Percentiles rank a stretch among this genome's conserved stretches.
phyloP scores from a whole-genome alignment of 2,888 invertebrate genomes.

The Craniophora ligustri region DNA sequence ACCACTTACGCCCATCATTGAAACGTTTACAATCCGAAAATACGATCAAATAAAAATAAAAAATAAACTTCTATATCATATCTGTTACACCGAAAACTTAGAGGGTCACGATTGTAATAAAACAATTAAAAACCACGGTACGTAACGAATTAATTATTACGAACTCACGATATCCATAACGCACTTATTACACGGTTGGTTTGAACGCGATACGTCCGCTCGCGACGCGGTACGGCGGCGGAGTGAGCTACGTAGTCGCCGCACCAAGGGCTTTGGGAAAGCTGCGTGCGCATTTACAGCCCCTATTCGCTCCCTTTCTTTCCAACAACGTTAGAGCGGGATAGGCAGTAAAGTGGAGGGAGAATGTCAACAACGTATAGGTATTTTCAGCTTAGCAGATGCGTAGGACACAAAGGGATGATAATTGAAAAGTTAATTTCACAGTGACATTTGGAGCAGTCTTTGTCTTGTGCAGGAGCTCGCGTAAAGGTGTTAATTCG shows the following conservation, averaged over 20 bases:
- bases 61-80: conserved; percentile 49
- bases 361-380: conserved; percentile 64
- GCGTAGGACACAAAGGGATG: conserved; percentile 60
- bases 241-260: conserved; percentile 63
- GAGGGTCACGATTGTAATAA: conserved; percentile 27
- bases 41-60: conserved; percentile 47
- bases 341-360: conserved; percentile 38
- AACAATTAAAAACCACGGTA: conserved; percentile 28
- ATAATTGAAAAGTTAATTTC: conserved; percentile 54
- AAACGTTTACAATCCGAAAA: conserved; percentile 60
- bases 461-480: conserved; percentile 35
- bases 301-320: conserved; percentile 50
- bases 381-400: conserved; percentile 65
- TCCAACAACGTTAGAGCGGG: conserved; percentile 30
- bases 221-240: conserved; percentile 74
- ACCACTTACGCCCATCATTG: conserved; percentile 88
- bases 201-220: conserved; percentile 73
- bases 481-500: conserved; percentile 32
- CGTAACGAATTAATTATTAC: conserved; percentile 37
- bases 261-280: conserved; percentile 53
- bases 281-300: conserved; percentile 66
- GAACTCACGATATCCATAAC: conserved; percentile 59
- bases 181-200: conserved; percentile 40
- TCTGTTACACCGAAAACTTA: conserved; percentile 34
- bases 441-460: conserved; percentile 46